Conservation (phyloP, 1,140 invertebrate genomes). For the Odontomachus brunneus region DNA sequence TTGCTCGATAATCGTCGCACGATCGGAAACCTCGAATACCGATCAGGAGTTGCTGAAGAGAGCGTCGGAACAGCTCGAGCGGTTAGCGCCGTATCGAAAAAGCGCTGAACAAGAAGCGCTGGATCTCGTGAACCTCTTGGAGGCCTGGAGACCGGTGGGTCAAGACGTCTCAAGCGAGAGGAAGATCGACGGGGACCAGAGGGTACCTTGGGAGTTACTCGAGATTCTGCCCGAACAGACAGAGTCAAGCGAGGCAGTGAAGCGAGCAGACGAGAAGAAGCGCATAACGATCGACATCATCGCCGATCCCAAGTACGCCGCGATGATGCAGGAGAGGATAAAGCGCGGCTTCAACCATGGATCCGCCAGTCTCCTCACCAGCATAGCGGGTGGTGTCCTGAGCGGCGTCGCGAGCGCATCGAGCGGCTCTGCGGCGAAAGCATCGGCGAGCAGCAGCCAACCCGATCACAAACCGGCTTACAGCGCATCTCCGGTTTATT, state of each 20-base stretch:
- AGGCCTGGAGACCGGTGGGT: not conserved
- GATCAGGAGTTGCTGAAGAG: slow-evolving; percentile 64
- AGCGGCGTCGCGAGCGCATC: slow-evolving; percentile 80
- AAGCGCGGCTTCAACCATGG: slow-evolving; percentile 75
- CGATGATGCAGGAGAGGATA: slow-evolving; percentile 77
- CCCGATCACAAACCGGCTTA: slow-evolving; percentile 66
- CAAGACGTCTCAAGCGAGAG: not conserved
- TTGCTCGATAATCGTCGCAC: slow-evolving; percentile 65
- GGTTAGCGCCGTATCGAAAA: slow-evolving; percentile 78
- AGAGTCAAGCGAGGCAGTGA: slow-evolving; percentile 52
- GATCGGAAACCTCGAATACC: slow-evolving; percentile 42
- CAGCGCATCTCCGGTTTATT: slow-evolving; percentile 63
- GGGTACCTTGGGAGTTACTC: slow-evolving; percentile 55
- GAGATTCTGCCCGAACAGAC: slow-evolving; percentile 19
- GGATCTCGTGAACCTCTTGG: not conserved
- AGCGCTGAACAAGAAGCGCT: not conserved
- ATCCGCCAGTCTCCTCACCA: slow-evolving; percentile 77
- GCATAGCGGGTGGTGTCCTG: slow-evolving; percentile 80
- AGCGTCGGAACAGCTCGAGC: slow-evolving; percentile 80
- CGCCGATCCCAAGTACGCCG: slow-evolving; percentile 71
- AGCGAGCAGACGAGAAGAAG: slow-evolving; percentile 63
- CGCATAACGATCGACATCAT: slow-evolving; percentile 70
- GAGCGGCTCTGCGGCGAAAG: slow-evolving; percentile 74
- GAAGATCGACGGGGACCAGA: slow-evolving; percentile 15
- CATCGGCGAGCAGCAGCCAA: slow-evolving; percentile 47